Percentiles rank a stretch among this genome's conserved stretches.
These are phyloP conservation scores for Geococcyx californianus DNA, from an alignment of 2,113 vertebrate genomes.

Conservation along the genomic window DNA sequence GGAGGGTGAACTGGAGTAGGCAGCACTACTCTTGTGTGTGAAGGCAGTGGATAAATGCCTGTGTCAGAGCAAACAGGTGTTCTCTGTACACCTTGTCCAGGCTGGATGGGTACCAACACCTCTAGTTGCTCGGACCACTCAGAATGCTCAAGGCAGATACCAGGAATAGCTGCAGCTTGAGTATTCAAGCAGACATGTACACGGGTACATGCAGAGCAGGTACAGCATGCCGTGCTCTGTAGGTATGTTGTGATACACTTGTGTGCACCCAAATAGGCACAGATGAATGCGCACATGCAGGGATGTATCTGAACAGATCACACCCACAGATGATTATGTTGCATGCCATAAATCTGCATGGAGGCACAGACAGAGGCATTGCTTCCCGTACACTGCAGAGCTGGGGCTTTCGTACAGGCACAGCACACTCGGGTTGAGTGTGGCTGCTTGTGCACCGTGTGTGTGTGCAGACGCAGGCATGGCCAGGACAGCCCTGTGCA, in stretches of 20 bases:
- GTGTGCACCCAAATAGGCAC: not conserved
- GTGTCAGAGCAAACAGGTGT: conserved; percentile 40
- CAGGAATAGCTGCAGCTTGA: not conserved
- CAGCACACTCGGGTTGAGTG: not conserved
- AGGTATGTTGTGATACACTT: not conserved
- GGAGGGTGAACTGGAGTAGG: not conserved
- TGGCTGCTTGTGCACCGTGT: not conserved
- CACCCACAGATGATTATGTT: not conserved
- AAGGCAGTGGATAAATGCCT: not conserved
- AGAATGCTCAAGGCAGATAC: fast-evolving
- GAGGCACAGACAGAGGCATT: not conserved
- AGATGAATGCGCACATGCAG: not conserved
- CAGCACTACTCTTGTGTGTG: not conserved
- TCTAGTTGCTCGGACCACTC: not conserved
- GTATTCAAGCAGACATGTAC: not conserved
- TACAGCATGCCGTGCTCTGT: not conserved
- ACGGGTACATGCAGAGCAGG: not conserved
- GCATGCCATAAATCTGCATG: not conserved
- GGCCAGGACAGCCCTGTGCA: not conserved
- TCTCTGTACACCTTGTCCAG: not conserved
- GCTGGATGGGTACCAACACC: not conserved
- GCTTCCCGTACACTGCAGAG: not conserved
- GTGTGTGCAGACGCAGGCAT: not conserved
- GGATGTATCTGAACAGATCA: not conserved
- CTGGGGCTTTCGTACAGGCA: not conserved